A percentile compares a stretch with the other conserved stretches of the same genome.
These are phyloP conservation scores for Morpho deidamia DNA, from an alignment of 2,888 invertebrate genomes.

Conservation along the genomic window DNA sequence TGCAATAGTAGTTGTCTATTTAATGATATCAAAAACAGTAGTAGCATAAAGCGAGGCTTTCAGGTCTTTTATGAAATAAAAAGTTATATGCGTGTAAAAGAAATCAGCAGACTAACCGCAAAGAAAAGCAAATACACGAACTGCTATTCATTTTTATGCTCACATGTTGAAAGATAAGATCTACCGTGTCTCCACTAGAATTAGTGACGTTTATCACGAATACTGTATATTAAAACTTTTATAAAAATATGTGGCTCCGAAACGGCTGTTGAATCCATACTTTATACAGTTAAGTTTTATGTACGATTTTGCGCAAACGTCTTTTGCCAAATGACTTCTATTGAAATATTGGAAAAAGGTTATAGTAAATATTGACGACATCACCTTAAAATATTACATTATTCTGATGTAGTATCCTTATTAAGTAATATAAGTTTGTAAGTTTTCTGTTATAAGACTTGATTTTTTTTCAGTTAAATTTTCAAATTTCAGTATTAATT, in stretches of 20 bases:
- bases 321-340: no score
- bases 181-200: slow-evolving; percentile 40
- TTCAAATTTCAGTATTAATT: no score
- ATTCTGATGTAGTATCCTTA: no score
- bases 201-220: slow-evolving; percentile 54
- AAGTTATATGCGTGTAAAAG: slow-evolving; percentile 58
- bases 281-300: no score
- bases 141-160: slow-evolving; percentile 50
- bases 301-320: no score
- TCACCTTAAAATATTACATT: no score
- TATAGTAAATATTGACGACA: no score
- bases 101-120: slow-evolving; percentile 50
- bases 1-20: slow-evolving; percentile 1
- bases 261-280: no score
- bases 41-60: slow-evolving; percentile 14
- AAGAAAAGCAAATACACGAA: slow-evolving; percentile 35
- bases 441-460: no score
- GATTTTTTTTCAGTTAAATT: no score
- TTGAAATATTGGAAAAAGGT: no score
- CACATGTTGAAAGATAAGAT: slow-evolving; percentile 54
- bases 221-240: slow-evolving; percentile 45
- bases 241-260: slow-evolving; percentile 16
- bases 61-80: slow-evolving; percentile 17
- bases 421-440: no score
- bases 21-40: slow-evolving; percentile 10